phyloP scores from a whole-genome alignment of 2,113 vertebrate species.

The Catharus fuscescens region DNA sequence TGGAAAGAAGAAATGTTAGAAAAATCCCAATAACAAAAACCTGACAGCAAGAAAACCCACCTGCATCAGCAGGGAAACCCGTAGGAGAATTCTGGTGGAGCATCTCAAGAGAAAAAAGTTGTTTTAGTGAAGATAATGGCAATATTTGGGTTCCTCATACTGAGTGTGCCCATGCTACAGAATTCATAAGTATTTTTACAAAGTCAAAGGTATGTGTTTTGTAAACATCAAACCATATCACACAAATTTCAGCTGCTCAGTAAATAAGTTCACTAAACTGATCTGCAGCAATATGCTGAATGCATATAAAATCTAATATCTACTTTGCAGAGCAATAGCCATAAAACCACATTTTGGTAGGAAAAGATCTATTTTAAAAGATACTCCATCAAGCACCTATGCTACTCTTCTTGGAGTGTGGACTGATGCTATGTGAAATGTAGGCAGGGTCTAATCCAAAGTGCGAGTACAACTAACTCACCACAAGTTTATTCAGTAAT shows the following conservation, averaged over 20 bases:
- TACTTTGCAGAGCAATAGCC: background rate
- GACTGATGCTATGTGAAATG: background rate
- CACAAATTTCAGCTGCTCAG: background rate
- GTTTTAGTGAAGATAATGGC: background rate
- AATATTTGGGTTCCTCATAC: background rate
- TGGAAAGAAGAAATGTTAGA: background rate
- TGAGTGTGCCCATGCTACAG: background rate
- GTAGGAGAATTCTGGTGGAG: background rate
- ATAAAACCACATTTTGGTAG: background rate
- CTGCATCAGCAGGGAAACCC: background rate
- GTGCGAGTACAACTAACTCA: background rate
- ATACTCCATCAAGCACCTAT: accelerated
- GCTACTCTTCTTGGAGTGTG: background rate
- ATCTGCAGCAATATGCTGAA: background rate
- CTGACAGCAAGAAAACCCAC: background rate
- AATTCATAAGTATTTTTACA: background rate
- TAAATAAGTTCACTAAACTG: background rate
- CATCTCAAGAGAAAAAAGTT: background rate
- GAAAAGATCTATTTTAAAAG: background rate
- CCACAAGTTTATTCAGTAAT: background rate
- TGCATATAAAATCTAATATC: background rate
- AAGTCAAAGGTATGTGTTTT: background rate
- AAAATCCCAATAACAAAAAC: background rate
- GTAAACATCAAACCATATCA: background rate
- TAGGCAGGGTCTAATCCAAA: background rate